Base-by-base conservation (phyloP, 1,140 invertebrate genomes). In the Apolygus lucorum region DNA sequence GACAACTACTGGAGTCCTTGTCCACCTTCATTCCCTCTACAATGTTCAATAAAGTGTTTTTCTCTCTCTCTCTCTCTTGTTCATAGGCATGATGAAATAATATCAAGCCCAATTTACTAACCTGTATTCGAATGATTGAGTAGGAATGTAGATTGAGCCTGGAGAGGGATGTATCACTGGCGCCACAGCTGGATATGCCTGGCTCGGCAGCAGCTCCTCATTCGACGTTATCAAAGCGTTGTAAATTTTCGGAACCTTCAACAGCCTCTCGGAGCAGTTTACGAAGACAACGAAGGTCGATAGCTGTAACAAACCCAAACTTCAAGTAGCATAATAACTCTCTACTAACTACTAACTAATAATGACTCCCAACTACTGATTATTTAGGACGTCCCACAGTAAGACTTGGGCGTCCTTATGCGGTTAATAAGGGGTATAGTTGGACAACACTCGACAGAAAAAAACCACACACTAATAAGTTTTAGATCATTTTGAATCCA, bases 171-270 rank as follows among this genome's bases (percentile, higher is more conserved):
- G 74, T 21, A 80, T 74, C 28, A 79, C 71, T 2, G 81, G 78
- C 14, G 78, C 78, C 70, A 74, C 78, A 24, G 73, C 84, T 0
- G 88, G 88, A 77, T 84, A 88, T 0, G 88, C 87, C 62, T 87
- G 84, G 69, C 87, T 89, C 4, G 88, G 87, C 24, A 85, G 82
- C 26, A 90, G 76, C 76, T 88, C 88, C 74, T 89, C 86, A 73
- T 88, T 86, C 1, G 86, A 88, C 2, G 86, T 89, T 73, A 90
- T 88, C 22, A 90, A 79, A 0, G 87, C 87, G 77, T 90, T 90
- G 78, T 90, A 90, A 17, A 90, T 85, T 74, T 87, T 88, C 1
- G 88, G 88, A 14, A 83, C 79, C 71, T 81, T 80, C 0, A 82
- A 75, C 22, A 84, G 74, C 59, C 73, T n/a, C 13, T 59, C 54